Evolutionary conservation across 2,888 invertebrate genomes (phyloP).

Genomic region (Chironomus tentans): DNA sequence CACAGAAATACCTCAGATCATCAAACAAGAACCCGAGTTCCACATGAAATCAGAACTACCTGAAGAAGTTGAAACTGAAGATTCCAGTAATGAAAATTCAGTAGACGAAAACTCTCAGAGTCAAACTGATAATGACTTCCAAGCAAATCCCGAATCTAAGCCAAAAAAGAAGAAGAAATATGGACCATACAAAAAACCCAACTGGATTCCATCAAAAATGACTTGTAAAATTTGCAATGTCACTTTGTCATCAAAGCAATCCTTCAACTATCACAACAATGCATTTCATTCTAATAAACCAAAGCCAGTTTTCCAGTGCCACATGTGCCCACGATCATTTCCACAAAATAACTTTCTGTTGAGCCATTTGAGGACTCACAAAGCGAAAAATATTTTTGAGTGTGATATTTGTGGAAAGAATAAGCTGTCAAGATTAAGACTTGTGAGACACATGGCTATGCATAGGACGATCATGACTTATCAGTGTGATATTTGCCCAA

Average conservation of each 20-base stretch:
- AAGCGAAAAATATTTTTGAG: neutral
- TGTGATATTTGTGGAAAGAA: neutral
- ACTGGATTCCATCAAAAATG: neutral
- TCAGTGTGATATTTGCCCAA: neutral
- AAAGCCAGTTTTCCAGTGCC: neutral
- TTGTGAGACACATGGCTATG: neutral
- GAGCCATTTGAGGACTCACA: neutral
- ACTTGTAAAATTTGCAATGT: neutral
- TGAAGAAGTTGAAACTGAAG: neutral
- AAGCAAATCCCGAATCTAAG: neutral
- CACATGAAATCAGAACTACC: neutral
- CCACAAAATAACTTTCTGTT: neutral
- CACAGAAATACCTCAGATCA: neutral
- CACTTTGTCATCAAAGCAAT: neutral
- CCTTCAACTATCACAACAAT: neutral
- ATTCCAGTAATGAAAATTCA: too few relatives aligned
- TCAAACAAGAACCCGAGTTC: neutral
- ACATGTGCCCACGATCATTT: neutral
- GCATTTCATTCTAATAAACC: neutral
- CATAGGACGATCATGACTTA: neutral
- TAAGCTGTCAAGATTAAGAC: neutral
- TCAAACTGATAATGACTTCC: neutral
- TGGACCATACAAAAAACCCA: neutral
- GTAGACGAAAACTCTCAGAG: neutral
- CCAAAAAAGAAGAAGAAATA: neutral